Evolutionary conservation across 30 jellyfish, hydroid and myxozoan genomes (phyloP), one percentile per base, ranked within the genome.

Genomic region (Aurelia coerulea): DNA sequence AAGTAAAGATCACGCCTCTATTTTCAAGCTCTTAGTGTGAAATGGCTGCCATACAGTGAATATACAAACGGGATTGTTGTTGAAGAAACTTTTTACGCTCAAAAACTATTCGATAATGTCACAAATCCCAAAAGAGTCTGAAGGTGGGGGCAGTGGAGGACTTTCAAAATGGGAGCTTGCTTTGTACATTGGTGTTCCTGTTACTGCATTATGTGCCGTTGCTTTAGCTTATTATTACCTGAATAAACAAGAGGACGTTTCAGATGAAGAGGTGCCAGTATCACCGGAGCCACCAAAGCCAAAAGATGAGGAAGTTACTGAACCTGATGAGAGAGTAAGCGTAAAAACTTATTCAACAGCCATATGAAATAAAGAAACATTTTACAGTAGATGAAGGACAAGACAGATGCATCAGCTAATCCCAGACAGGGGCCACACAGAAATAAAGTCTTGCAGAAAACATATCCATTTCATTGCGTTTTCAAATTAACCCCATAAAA

Each of bases 131-230:
- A 84, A 84, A 68, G 78, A 73, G 17, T n/a, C 88, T 16, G 88
- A 84, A 70, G 83, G 67, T 15, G 56, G 90, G 5, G 42, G 82
- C 37, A 46, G 15, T 46, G 56, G 56, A 46, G 95, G 95, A 53
- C 95, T 86, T n/a, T 67, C 95, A 16, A 78, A 70, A 59, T 78
- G 87, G 91, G 98, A 92, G 59, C 90, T 92, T 65, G 99, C 97
- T 5, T 73, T 95, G 18, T 95, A 85, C 88, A 71, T 95, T 56
- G 99, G 99, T 17, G 90, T 90, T 29, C 99, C 99, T 12, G 97
- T 95, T 0, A 92, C 99, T 37, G 94, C 97, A 8, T 53, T 90
- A 33, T 95, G 99, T 74, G 89, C 80, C 8, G 99, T 97, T 62
- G 99, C 97, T 8, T 88, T 76, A 14, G 90, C 87, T 19, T 95